Evolutionary conservation across 2,888 invertebrate genomes (phyloP).

Genomic region (Hydriomena furcata): DNA sequence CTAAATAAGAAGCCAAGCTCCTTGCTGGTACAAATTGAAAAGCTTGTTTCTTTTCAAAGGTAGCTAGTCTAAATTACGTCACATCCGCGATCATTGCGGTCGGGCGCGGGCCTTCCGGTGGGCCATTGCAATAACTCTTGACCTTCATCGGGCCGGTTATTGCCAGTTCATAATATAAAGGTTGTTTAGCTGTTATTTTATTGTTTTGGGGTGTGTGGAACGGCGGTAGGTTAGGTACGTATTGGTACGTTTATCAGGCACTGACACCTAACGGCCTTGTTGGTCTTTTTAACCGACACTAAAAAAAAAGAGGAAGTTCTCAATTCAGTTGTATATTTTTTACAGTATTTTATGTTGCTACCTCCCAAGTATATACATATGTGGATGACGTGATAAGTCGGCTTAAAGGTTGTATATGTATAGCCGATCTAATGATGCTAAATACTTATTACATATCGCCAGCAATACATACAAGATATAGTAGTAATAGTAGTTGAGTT

Average conservation of each 20-base stretch:
- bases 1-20: slow-evolving; percentile 6
- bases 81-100: slow-evolving; percentile 44
- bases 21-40: slow-evolving; percentile 59
- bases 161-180: slow-evolving; percentile 30
- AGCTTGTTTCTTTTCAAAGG: slow-evolving; percentile 50
- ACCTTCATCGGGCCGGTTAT: slow-evolving; percentile 27
- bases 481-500: too few species aligned
- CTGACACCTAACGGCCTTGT: background rate
- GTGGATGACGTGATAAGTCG: too few species aligned
- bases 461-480: too few species aligned
- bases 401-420: too few species aligned
- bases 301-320: too few species aligned
- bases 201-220: slow-evolving; percentile 24
- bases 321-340: too few species aligned
- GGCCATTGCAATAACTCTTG: slow-evolving; percentile 31
- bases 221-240: slow-evolving; percentile 8
- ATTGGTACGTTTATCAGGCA: slow-evolving; percentile 36
- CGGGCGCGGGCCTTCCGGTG: slow-evolving; percentile 27
- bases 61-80: slow-evolving; percentile 55
- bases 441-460: too few species aligned
- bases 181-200: slow-evolving; percentile 30
- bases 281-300: too few species aligned
- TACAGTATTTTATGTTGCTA: too few species aligned
- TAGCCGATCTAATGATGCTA: too few species aligned
- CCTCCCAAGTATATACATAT: too few species aligned